Conservation (phyloP, 2,113 vertebrate species). For the Protobothrops flavoviridis region DNA sequence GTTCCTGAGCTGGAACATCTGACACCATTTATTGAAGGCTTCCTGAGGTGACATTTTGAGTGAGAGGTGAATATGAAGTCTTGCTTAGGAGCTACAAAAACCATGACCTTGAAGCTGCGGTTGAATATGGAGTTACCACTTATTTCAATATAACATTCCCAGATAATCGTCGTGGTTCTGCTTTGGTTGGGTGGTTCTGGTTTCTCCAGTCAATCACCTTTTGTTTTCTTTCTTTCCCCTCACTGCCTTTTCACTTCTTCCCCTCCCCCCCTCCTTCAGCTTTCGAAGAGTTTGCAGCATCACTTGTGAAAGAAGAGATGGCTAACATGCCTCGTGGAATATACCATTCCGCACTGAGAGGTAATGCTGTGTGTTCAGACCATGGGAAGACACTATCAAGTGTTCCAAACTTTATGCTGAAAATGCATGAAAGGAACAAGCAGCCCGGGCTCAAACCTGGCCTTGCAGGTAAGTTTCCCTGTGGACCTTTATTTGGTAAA, state of each 20-base stretch:
- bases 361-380: constrained; percentile 72
- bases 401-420: constrained; percentile 87
- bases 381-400: constrained; percentile 86
- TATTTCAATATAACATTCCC: constrained; percentile 3
- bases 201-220: neutral
- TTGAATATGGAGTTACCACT: constrained; percentile 28
- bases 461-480: constrained; percentile 79
- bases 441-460: constrained; percentile 93
- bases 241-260: neutral
- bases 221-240: constrained; percentile 1
- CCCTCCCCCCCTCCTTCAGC: constrained; percentile 60
- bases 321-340: constrained; percentile 89
- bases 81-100: neutral
- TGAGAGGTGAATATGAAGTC: neutral
- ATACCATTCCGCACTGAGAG: constrained; percentile 86
- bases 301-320: constrained; percentile 92
- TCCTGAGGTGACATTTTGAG: constrained; percentile 34
- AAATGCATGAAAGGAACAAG: constrained; percentile 92
- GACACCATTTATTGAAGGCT: constrained; percentile 18
- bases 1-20: constrained; percentile 15
- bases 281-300: constrained; percentile 82
- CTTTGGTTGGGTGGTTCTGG: neutral
- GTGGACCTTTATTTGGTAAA: neutral
- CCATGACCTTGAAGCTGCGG: constrained; percentile 19
- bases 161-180: neutral